Conservation (phyloP, 2,888 invertebrate genomes). For the Microplitis manilae region DNA sequence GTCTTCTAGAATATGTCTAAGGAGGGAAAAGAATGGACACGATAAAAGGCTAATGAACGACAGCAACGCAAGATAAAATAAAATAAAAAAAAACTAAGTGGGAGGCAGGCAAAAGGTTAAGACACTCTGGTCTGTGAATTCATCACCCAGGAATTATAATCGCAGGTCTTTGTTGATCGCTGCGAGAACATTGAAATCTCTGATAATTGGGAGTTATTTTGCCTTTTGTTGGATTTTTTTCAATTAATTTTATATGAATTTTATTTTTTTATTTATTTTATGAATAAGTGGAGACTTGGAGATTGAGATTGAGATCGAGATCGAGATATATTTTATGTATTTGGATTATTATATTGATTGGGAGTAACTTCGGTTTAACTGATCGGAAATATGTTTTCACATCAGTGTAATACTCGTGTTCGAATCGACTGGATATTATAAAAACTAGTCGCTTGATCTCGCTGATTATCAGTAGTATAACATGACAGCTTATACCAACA, state of each 20-base stretch:
- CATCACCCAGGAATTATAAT: constrained; percentile 2
- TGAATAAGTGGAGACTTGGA: not conserved
- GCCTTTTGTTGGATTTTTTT: no score
- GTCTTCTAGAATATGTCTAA: constrained; percentile 23
- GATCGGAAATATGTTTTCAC: constrained; percentile 1
- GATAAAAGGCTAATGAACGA: not conserved
- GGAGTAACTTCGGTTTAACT: not conserved
- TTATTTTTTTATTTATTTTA: no score
- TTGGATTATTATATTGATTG: constrained; percentile 9
- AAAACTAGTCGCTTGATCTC: not conserved
- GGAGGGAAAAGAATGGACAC: not conserved
- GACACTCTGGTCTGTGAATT: constrained; percentile 56
- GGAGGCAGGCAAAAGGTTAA: constrained; percentile 49
- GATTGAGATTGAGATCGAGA: constrained; percentile 12
- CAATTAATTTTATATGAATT: no score
- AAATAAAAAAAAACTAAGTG: not conserved
- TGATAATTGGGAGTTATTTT: no score
- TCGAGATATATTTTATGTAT: constrained; percentile 33
- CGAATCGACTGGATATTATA: not conserved
- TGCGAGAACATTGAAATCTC: no score
- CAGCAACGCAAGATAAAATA: not conserved
- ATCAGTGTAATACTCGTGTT: not conserved
- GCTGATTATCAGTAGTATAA: not conserved
- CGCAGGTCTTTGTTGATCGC: no score
- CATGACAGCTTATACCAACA: not conserved